A percentile compares a stretch with the other conserved stretches of the same genome.
phyloP scores from a whole-genome alignment of 2,888 invertebrate species.

The Cheiracanthium punctorium region DNA sequence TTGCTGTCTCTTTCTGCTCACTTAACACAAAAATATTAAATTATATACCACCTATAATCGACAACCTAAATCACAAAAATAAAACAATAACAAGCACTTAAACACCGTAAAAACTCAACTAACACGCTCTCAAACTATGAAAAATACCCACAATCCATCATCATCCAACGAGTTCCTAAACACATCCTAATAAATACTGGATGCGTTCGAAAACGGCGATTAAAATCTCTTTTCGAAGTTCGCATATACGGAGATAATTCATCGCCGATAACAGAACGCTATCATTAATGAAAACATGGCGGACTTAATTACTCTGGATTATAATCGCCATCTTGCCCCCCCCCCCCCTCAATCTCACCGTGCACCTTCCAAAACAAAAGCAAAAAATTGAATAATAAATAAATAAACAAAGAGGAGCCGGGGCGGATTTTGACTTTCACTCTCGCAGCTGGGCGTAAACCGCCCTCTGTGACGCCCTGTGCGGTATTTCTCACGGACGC shows the following conservation, averaged over 20 bases:
- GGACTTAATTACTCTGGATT: not conserved
- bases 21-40: too few species aligned
- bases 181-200: not conserved
- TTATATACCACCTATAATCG: too few species aligned
- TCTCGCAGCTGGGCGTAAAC: constrained; percentile 24
- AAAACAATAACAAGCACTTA: too few species aligned
- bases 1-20: too few species aligned
- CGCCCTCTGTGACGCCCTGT: constrained; percentile 12
- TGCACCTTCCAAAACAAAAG: not conserved
- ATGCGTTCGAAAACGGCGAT: not conserved
- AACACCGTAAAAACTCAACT: too few species aligned
- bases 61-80: too few species aligned
- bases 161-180: not conserved
- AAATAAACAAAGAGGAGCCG: too few species aligned
- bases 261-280: not conserved
- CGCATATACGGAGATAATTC: not conserved
- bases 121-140: not conserved
- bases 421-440: not conserved
- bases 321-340: not conserved
- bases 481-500: constrained; percentile 58
- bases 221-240: constrained; percentile 3
- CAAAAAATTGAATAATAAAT: not conserved
- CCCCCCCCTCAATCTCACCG: not conserved
- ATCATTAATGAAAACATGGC: constrained; percentile 1
- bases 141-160: not conserved